Base-by-base conservation (phyloP, 2,113 vertebrate genomes). In the Pterocles gutturalis region DNA sequence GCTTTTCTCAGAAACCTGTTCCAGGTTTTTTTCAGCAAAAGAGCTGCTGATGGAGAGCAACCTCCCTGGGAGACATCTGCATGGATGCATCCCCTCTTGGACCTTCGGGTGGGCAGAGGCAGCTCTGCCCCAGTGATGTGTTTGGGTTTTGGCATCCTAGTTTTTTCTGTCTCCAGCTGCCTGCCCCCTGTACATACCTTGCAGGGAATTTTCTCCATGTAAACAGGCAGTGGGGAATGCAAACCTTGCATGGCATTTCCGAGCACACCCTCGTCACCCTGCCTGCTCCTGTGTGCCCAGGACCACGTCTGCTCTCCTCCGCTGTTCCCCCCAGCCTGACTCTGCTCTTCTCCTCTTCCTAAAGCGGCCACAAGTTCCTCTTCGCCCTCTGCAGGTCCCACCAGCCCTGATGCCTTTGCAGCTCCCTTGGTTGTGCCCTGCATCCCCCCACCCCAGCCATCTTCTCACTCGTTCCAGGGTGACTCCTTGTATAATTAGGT, bases 171-270 rank as follows among this genome's bases (percentile, higher is more conserved):
- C 62, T 90, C 26, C 28, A 70, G 89, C 60, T 4, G 53, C 34
- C 70, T 80, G 41, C 15, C 43, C 51, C 33, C 25, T 38, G n/a
- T 76, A 48, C 0, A 10, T 64, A 85, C 75, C 45, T 92, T 85
- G 62, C 71, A 86, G 96, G 90, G 95, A 95, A 90, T 90, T 93
- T 80, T 90, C 87, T 94, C 82, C 87, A 28, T 87, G 82, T 96
- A 93, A 96, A 86, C 93, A 95, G 62, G 54, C 84, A 86, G 71
- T 2, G 4, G 95, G 78, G 80, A 96, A 93, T 94, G 97, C 93
- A 92, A 96, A 96, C 80, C 89, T 82, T 93, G 92, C 49, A 65
- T 93, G 88, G 91, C 76, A 94, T 95, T 96, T 95, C 65, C 51
- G 94, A 95, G 92, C 83, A 64, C 54, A 46, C 76, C 17, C 81